Conservation (phyloP, 2,888 invertebrate species). For the Amblyteles armatorius region DNA sequence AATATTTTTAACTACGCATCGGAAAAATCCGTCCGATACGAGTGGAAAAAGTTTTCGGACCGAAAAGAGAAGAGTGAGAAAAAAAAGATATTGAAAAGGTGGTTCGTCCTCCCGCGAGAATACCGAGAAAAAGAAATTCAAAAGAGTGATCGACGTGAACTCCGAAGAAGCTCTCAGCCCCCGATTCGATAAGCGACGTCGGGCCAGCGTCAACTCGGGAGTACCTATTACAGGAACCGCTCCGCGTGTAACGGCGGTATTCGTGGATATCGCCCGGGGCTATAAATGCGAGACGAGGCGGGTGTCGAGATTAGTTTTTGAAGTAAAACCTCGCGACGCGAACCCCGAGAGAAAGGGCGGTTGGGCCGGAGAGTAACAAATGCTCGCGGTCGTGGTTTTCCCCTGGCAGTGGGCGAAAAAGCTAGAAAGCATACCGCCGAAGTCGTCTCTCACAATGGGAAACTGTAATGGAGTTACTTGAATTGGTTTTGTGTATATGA, state of each 20-base stretch:
- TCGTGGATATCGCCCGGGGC: constrained; percentile 51
- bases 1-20: background rate
- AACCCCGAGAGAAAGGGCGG: constrained; percentile 28
- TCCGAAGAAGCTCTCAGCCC: constrained; percentile 7
- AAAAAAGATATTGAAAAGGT: background rate
- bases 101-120: constrained; percentile 6
- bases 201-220: constrained; percentile 22
- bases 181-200: constrained; percentile 6
- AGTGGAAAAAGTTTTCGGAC: background rate
- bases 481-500: constrained; percentile 64
- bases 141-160: constrained; percentile 12
- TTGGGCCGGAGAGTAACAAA: constrained; percentile 12
- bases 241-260: constrained; percentile 15
- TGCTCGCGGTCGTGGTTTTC: constrained; percentile 32
- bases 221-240: constrained; percentile 21
- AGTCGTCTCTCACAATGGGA: constrained; percentile 46
- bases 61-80: background rate
- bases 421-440: constrained; percentile 40
- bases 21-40: background rate
- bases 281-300: constrained; percentile 50
- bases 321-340: constrained; percentile 50
- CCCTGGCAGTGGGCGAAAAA: constrained; percentile 23
- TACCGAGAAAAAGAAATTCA: background rate
- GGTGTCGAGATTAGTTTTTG: constrained; percentile 59
- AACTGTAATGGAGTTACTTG: constrained; percentile 65